Conservation (phyloP, 2,797 vertebrate species). For the Mus minutoides region DNA sequence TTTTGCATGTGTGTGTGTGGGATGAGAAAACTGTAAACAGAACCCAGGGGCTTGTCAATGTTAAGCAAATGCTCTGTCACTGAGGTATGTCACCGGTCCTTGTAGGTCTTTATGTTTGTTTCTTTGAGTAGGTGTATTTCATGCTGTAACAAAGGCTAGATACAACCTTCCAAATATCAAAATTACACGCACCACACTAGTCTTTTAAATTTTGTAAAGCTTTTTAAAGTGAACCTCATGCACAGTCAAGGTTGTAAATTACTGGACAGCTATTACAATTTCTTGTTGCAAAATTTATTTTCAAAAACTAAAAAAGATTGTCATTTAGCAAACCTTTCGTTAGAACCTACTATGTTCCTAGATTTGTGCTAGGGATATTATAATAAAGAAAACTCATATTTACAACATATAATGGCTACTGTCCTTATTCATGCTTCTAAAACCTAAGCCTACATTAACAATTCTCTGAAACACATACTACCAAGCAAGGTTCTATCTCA, state of each 20-base stretch:
- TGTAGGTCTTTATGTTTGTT: background rate
- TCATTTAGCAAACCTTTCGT: constrained; percentile 64
- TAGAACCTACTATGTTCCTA: constrained; percentile 47
- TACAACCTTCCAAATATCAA: background rate
- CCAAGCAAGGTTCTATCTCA: constrained; percentile 22
- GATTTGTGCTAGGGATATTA: background rate
- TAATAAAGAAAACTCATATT: constrained; percentile 31
- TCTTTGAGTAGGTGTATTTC: background rate
- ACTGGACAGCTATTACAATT: background rate
- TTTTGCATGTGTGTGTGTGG: background rate
- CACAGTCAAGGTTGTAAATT: constrained; percentile 46
- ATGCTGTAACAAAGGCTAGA: background rate
- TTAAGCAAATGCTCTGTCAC: background rate
- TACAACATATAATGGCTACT: background rate
- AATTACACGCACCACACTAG: background rate
- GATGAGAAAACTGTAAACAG: background rate
- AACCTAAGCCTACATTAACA: background rate
- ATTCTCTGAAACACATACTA: constrained; percentile 23
- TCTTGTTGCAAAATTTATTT: constrained; percentile 50
- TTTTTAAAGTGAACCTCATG: constrained; percentile 33
- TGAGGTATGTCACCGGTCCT: background rate
- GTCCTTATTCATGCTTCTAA: constrained; percentile 29
- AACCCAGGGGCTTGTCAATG: background rate
- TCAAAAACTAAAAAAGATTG: constrained; percentile 43
- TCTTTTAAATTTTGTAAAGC: constrained; percentile 20